Conservation (phyloP, 2,888 invertebrate genomes). For the Nymphalis polychloros region DNA sequence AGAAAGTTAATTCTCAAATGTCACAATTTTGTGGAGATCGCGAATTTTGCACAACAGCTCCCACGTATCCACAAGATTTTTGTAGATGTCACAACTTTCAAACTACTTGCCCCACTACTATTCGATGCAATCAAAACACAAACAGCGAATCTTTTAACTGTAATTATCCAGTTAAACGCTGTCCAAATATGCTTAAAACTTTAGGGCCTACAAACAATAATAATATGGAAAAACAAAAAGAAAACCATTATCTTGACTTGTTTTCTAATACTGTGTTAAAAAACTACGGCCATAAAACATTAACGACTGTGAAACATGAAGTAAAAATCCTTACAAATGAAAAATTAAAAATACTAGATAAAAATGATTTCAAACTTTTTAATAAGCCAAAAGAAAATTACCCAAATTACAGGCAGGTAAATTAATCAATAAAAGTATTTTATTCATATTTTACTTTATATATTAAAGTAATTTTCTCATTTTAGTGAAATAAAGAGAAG, state of each 20-base stretch:
- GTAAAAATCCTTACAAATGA: neutral
- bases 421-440: conserved; percentile 21
- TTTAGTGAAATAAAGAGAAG: conserved; percentile 58
- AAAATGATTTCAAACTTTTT: conserved; percentile 13
- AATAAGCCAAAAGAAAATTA: conserved; percentile 42
- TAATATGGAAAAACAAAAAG: conserved; percentile 40
- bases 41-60: conserved; percentile 21
- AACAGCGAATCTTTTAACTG: conserved; percentile 44
- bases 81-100: conserved; percentile 51
- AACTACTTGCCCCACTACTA: conserved; percentile 40
- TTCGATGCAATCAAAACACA: conserved; percentile 40
- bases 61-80: conserved; percentile 31
- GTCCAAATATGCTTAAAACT: conserved; percentile 41
- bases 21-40: conserved; percentile 32
- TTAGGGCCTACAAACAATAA: conserved; percentile 35
- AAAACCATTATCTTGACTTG: conserved; percentile 28
- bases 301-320: neutral
- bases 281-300: neutral
- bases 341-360: conserved; percentile 2
- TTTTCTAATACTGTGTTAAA: neutral
- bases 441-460: neutral
- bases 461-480: conserved; percentile 40
- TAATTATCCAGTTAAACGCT: conserved; percentile 37
- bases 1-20: conserved; percentile 39
- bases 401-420: conserved; percentile 50